phyloP scores from a whole-genome alignment of 2,888 invertebrate species.

The Harmothoe impar region DNA sequence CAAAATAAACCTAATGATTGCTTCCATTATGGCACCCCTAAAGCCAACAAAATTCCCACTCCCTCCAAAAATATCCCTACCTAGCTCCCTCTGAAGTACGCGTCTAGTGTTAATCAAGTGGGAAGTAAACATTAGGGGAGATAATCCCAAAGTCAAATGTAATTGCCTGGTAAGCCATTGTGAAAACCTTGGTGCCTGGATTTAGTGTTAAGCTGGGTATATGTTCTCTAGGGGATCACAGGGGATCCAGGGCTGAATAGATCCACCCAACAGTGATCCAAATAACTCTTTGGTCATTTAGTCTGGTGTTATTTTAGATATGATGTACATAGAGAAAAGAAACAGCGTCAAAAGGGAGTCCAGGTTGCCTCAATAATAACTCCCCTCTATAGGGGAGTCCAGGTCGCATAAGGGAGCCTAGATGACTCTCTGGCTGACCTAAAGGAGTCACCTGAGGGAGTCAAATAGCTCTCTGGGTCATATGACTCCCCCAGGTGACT shows the following conservation, averaged over 20 bases:
- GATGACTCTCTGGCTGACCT: too few relatives aligned
- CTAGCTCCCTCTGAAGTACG: not conserved
- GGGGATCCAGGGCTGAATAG: not conserved
- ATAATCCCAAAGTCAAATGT: constrained; percentile 48
- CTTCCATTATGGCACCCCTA: not conserved
- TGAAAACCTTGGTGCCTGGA: constrained; percentile 34
- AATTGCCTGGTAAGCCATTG: not conserved
- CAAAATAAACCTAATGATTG: not conserved
- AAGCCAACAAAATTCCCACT: not conserved
- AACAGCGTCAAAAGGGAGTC: too few relatives aligned
- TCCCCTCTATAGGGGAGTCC: too few relatives aligned
- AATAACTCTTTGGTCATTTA: not conserved
- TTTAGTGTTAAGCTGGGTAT: not conserved
- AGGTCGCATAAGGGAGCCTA: too few relatives aligned
- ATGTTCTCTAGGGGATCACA: not conserved
- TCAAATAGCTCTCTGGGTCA: too few relatives aligned
- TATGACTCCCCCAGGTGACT: too few relatives aligned
- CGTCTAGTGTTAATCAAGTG: not conserved
- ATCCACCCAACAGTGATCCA: not conserved
- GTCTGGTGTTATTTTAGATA: too few relatives aligned
- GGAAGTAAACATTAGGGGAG: not conserved
- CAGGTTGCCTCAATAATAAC: too few relatives aligned
- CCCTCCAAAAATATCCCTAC: not conserved
- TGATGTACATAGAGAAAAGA: too few relatives aligned
- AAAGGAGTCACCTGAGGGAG: too few relatives aligned